Conservation (phyloP, 2,888 invertebrate genomes). For the Ophion costatus region DNA sequence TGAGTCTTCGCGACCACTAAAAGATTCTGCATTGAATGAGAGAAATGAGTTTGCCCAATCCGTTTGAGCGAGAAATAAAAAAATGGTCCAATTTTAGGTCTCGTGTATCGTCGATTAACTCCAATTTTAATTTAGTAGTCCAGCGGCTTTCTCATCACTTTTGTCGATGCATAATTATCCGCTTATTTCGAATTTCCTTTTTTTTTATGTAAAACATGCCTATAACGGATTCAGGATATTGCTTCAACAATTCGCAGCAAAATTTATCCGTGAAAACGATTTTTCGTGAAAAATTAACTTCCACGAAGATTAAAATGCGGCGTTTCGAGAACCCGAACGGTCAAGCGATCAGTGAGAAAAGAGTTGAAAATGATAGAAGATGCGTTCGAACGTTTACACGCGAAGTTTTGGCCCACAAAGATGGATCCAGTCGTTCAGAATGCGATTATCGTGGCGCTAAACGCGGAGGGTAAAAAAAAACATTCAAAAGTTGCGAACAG, state of each 20-base stretch:
- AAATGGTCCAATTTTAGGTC: not conserved
- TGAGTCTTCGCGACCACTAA: not conserved
- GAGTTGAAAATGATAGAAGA: not conserved
- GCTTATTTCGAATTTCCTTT: not conserved
- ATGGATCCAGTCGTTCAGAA: slow-evolving; percentile 11
- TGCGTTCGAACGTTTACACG: slow-evolving; percentile 1
- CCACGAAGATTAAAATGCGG: not conserved
- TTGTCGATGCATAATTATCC: not conserved
- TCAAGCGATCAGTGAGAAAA: not conserved
- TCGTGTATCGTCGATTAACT: not conserved
- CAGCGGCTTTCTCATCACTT: too few relatives aligned
- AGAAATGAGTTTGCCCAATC: not conserved
- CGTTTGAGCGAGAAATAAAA: not conserved
- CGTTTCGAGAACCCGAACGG: not conserved
- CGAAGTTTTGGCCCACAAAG: slow-evolving; percentile 1
- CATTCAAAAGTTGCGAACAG: slow-evolving; percentile 13
- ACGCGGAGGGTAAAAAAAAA: slow-evolving; percentile 11
- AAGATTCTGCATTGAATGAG: not conserved
- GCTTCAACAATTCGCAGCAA: not conserved
- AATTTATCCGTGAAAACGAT: not conserved
- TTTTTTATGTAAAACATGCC: too few relatives aligned
- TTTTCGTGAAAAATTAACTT: not conserved
- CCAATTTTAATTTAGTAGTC: too few relatives aligned
- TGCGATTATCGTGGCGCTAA: slow-evolving; percentile 17
- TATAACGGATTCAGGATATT: too few relatives aligned